These are phyloP conservation scores for Stramonita haemastoma DNA, from an alignment of 2,888 invertebrate genomes.

Conservation along the genomic window DNA sequence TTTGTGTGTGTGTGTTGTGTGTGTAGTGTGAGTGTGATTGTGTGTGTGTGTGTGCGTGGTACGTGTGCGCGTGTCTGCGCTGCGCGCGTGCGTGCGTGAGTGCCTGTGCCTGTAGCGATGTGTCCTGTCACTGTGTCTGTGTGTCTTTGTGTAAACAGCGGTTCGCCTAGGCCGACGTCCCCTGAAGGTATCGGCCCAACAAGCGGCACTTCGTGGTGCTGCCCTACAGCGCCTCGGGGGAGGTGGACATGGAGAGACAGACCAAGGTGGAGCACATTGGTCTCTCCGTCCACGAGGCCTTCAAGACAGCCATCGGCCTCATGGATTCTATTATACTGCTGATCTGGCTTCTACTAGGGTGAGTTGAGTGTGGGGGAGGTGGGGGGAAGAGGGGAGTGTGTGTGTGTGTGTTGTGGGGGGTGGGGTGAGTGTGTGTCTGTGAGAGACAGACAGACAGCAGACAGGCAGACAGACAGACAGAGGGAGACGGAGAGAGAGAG, in stretches of 20 bases:
- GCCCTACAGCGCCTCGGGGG: constrained; percentile 63
- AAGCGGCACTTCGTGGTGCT: constrained; percentile 67
- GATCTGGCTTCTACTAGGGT: neutral
- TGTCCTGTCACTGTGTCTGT: too few relatives aligned
- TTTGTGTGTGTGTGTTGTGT: too few relatives aligned
- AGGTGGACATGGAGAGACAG: constrained; percentile 68
- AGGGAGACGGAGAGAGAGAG: too few relatives aligned
- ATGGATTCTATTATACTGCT: constrained; percentile 52
- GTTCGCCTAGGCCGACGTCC: constrained; percentile 68
- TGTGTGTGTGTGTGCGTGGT: too few relatives aligned
- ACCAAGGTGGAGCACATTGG: constrained; percentile 71
- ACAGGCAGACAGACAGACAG: too few relatives aligned
- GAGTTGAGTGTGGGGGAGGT: neutral
- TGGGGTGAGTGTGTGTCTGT: neutral
- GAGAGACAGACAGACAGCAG: too few relatives aligned
- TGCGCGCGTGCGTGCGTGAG: too few relatives aligned
- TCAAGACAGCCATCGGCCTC: constrained; percentile 58
- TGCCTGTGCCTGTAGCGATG: too few relatives aligned
- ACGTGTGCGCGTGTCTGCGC: too few relatives aligned
- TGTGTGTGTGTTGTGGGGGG: neutral
- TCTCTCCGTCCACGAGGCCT: constrained; percentile 68
- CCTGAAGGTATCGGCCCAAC: constrained; percentile 69
- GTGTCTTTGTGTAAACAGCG: too few relatives aligned
- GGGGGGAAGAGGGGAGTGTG: neutral
- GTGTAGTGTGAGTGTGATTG: too few relatives aligned